Evolutionary conservation across 2,113 vertebrate genomes (phyloP), one percentile per base, ranked within the genome.

Genomic region (Vidua chalybeata): DNA sequence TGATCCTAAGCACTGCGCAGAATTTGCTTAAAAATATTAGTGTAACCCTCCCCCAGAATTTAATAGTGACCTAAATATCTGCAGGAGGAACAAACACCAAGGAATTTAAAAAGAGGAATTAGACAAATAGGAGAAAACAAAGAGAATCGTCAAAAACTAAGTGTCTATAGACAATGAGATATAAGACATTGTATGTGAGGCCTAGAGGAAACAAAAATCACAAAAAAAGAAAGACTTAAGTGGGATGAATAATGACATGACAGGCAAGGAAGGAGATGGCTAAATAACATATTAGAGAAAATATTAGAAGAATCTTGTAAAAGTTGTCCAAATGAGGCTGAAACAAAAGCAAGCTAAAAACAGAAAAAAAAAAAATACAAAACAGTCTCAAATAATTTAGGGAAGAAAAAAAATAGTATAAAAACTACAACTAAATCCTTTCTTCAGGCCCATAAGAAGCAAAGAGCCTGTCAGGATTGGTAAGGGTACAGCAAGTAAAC

Each of bases 281-380:
- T 88, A 79, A 88, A 39, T 9, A 85, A 74, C 28, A 13, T 48
- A 85, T 51, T 73, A 73, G 21, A 77, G 46, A 68, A 91, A 93
- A 80, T 28, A 82, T 26, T 39, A 87, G 39, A 95, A 77, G 43
- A 92, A 80, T 84, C 82, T 59, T 66, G 46, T 26, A 88, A 9
- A 89, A 84, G 14, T 33, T 58, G n/a, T 51, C 79, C 75, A 92
- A 95, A 92, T 24, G 23, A 30, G 37, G 59, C 51, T 83, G 18
- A 86, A 89, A 96, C 73, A 93, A 93, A 58, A 96, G 82, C 13
- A 94, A 76, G 37, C 43, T 86, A 54, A 76, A 88, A 93, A 31
- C 43, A 52, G 52, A 6, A n/a, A 21, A 71, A 6, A n/a, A 21
- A 71, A 87, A 75, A 58, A 48, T 6, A 43, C 1, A 13, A 64